Percentiles rank a stretch among this genome's conserved stretches.
Evolutionary conservation across 2,113 vertebrate genomes (phyloP).

Genomic region (Gymnarchus niloticus): DNA sequence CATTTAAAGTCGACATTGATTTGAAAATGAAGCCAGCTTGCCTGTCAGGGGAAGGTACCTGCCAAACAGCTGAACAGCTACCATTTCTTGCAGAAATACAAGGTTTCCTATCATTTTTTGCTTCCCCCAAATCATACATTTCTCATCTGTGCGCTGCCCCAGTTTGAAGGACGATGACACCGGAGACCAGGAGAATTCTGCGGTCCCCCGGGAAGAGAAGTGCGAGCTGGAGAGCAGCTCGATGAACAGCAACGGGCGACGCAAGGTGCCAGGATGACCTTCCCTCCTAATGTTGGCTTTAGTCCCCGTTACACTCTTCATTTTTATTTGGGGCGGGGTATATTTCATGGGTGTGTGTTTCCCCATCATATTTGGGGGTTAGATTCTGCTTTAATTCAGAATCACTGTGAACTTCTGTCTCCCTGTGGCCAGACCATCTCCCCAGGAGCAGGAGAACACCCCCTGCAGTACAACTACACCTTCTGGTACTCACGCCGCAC

Average conservation of each 20-base stretch:
- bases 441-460: slow-evolving; percentile 57
- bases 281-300: neutral
- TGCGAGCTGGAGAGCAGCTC: slow-evolving; percentile 13
- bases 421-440: slow-evolving; percentile 38
- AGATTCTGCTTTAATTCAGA: no score
- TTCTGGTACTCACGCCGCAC: slow-evolving; percentile 68
- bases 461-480: slow-evolving; percentile 66
- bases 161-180: slow-evolving; percentile 48
- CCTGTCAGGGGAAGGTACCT: neutral
- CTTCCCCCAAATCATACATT: neutral
- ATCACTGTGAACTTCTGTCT: no score
- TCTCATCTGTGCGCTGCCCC: neutral
- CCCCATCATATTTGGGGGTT: no score
- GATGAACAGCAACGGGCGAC: slow-evolving; percentile 27
- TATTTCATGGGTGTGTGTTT: no score
- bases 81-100: neutral
- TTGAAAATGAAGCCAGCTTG: neutral
- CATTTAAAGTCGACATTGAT: neutral
- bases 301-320: no score
- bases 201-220: slow-evolving; percentile 38
- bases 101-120: neutral
- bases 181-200: slow-evolving; percentile 32
- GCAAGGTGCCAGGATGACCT: slow-evolving; percentile 27
- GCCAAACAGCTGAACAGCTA: neutral
- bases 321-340: no score